Evolutionary conservation across 2,113 vertebrate genomes (phyloP), one percentile per base, ranked within the genome.

Genomic region (Emberiza fucata): DNA sequence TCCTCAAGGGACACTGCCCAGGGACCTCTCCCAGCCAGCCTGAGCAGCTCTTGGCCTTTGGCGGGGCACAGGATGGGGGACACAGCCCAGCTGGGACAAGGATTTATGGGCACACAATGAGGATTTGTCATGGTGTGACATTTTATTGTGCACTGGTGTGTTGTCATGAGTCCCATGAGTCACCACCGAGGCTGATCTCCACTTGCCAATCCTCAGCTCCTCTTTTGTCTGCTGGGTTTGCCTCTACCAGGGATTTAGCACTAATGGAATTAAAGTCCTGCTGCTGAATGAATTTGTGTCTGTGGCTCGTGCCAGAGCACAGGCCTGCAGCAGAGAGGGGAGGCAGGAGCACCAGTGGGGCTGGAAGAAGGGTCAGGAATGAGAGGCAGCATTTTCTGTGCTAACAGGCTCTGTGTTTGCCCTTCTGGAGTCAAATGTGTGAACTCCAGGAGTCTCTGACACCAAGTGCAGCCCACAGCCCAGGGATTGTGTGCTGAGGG

Each of bases 91-190:
- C 29, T 87, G 82, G 91, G 94, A 90, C 45, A 82, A 75, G 92
- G 85, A 87, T 92, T 94, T 95, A 81, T 23, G n/a, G 54, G 2
- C 63, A 72, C 44, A 95, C 94, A 95, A 81, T 89, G 73, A 93
- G 70, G 82, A 95, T 94, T 94, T 90, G 81, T 96, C 95, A 89
- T 60, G 70, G 56, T 83, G 73, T 94, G 90, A 93, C 93, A 97
- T 95, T 96, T 95, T 66, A 93, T 93, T 86, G 73, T 64, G 81
- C 2, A 0, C 91, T 88, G 66, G 39, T 50, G 19, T 53, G 90
- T 50, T 91, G 85, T 86, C 93, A 60, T 31, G 78, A 78, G 88
- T 63, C 94, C 82, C 81, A 1, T 51, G 96, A 95, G 87, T 95
- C 82, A 90, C 82, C 72, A 61, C 0, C 0, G 48, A 28, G 37